Base-by-base conservation (phyloP, 2,888 invertebrate genomes). In the Drosophila ezoana region DNA sequence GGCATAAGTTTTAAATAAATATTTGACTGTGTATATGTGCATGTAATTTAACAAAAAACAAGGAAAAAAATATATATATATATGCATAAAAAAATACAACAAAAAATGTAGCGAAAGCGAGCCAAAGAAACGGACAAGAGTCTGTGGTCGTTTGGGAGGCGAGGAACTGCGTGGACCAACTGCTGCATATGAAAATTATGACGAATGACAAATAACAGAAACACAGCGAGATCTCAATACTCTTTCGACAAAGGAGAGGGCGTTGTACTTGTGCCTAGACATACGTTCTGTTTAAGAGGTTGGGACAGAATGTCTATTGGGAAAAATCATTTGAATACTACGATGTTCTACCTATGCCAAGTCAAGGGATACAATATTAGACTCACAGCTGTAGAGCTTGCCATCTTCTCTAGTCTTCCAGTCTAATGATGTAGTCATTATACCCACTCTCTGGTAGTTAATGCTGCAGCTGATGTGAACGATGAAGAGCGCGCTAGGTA, bases 1-100 rank as follows among this genome's bases (percentile, higher is more conserved):
- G 75, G 86, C 87, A 81, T 80, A 86, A 86, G 86, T 86, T 87
- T 86, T 81, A 89, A 89, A 88, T 86, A 86, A 86, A 86, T 86
- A 86, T 88, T 88, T 84, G 80, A 70, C 84, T 73, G 61, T 74
- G 65, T 80, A 62, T 81, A 70, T 83, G 79, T 81, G 84, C 87
- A 87, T 88, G 87, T 86, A 79, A 89, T 84, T 80, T 79, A 84
- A 81, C 80, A 79, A 72, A 86, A 83, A 81, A 67, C 20, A 20
- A 64, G 67, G 67, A 48, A 49, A 51, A 52, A 64, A 67, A 58
- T n/a, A n/a, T n/a, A n/a, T n/a, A n/a, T n/a, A n/a, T 40, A 47
- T 45, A 13, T 35, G 49, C n/a, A 72, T 52, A 57, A 57, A 18
- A 18, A 23, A 23, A 23, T 23, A 5, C 5, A 23, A 23, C 23